Evolutionary conservation across 2,797 vertebrate species (phyloP), one percentile per base, ranked within the genome.

Genomic region (Notolepis coatsorum): DNA sequence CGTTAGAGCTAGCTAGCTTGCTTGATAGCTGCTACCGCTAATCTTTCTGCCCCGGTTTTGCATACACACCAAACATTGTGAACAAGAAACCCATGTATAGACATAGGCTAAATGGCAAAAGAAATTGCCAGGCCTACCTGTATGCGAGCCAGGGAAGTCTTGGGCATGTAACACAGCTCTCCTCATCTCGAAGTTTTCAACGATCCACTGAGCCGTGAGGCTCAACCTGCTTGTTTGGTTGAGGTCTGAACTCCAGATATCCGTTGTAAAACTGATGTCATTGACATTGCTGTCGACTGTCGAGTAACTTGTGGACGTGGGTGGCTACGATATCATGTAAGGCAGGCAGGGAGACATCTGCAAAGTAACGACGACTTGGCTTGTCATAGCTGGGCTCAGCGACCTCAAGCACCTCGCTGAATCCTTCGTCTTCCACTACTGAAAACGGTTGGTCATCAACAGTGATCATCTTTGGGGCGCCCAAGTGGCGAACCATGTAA

Each of bases 361-460:
- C 10, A 30, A 48, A 42, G 13, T 42, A 56, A 3, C 21, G 12
- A 1, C 23, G 37, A 12, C 53, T 27, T 42, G 53, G 35, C 1
- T 5, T 18, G 7, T 4, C 39, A n/a, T 38, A 38, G 18, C 20
- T 18, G 33, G 31, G 51, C 13, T 38, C 33, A 13, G 6, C 1
- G 12, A 23, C 18, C n/a, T 4, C 18, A 4, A 38, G 3, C 3
- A 39, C 12, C 20, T 20, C 9, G 9, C 33, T 1, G 21, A 54
- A 54, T 38, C 51, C 31, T n/a, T 4, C 2, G 12, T 38, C 51
- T 21, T 54, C 33, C 0, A 38, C 51, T 1, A 54, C 21, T 4
- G 33, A 13, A 24, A 38, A 54, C 3, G 33, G 20, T 10, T 54
- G 51, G 23, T 54, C 51, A n/a, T 54, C 51, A 24, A 54, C 18